Conservation (phyloP, 2,113 vertebrate genomes). For the Rhynchomys soricoides region DNA sequence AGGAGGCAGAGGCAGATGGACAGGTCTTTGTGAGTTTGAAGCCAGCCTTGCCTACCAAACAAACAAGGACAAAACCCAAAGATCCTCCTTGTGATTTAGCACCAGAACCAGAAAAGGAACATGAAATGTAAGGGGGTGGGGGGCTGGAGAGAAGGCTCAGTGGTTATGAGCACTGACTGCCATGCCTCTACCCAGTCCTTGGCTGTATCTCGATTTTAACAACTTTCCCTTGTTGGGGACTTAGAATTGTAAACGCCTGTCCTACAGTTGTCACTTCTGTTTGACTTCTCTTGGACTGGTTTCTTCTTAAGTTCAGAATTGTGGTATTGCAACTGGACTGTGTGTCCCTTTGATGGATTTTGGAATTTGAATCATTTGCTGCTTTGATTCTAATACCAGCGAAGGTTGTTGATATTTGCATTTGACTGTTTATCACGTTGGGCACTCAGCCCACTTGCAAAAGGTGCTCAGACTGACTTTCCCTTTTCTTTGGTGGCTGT, state of each 20-base stretch:
- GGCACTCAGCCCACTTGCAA: not conserved
- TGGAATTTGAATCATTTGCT: not conserved
- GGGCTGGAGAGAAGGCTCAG: too few relatives aligned
- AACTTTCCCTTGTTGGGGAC: not conserved
- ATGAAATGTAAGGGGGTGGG: too few relatives aligned
- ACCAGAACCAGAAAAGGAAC: too few relatives aligned
- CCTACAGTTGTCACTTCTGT: not conserved
- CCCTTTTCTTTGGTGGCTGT: not conserved
- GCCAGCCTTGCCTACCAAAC: too few relatives aligned
- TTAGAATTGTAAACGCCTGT: not conserved
- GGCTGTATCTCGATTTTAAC: not conserved
- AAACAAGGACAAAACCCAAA: too few relatives aligned
- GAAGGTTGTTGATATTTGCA: not conserved
- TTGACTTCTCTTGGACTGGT: not conserved
- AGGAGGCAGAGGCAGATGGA: not conserved
- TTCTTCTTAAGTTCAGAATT: not conserved
- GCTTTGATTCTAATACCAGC: not conserved
- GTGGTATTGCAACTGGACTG: not conserved
- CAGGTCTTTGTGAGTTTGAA: too few relatives aligned
- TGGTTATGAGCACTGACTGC: not conserved
- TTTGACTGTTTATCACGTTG: not conserved
- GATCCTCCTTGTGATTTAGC: too few relatives aligned
- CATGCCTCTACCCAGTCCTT: not conserved
- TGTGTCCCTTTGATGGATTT: not conserved
- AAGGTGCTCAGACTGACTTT: not conserved